Evolutionary conservation across 2,888 invertebrate species (phyloP), one percentile per base, ranked within the genome.

Genomic region (Phyllotreta cruciferae): DNA sequence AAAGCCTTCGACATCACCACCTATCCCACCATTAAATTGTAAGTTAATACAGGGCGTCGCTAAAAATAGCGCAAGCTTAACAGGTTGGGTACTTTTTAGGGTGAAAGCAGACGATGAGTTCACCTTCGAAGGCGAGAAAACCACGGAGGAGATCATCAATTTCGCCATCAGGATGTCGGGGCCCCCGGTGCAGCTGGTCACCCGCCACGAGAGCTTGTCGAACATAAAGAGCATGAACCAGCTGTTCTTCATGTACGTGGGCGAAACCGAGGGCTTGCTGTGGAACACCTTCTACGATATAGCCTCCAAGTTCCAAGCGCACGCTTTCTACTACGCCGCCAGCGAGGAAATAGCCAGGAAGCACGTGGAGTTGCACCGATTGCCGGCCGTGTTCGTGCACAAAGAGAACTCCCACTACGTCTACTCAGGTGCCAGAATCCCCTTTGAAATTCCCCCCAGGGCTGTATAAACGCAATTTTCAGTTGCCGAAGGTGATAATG

Each of bases 21-120:
- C 62, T 98, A 92, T 83, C 98, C 98, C 14, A 98, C 98, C 13
- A 94, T 99, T 67, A 88, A 96, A 84, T 98, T 97, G 95, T 95
- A 85, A 89, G 91, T 38, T n/a, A n/a, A n/a, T n/a, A n/a, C n/a
- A n/a, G n/a, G n/a, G n/a, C n/a, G n/a, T n/a, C n/a, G n/a, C n/a
- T n/a, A n/a, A n/a, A n/a, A n/a, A n/a, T n/a, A n/a, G n/a, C n/a
- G n/a, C n/a, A n/a, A n/a, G n/a, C n/a, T n/a, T n/a, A n/a, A n/a
- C n/a, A n/a, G n/a, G n/a, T n/a, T n/a, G n/a, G n/a, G n/a, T n/a
- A n/a, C n/a, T n/a, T n/a, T 83, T 44, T 77, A 94, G 94, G 78
- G 88, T 97, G 56, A 93, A 94, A 81, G 93, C 92, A 13, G 88
- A 90, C 57, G 88, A 87, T 70, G 87, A 87, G 68, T 90, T 90